Evolutionary conservation across 2,797 vertebrate species (phyloP).

Genomic region (Malurus splendens): DNA sequence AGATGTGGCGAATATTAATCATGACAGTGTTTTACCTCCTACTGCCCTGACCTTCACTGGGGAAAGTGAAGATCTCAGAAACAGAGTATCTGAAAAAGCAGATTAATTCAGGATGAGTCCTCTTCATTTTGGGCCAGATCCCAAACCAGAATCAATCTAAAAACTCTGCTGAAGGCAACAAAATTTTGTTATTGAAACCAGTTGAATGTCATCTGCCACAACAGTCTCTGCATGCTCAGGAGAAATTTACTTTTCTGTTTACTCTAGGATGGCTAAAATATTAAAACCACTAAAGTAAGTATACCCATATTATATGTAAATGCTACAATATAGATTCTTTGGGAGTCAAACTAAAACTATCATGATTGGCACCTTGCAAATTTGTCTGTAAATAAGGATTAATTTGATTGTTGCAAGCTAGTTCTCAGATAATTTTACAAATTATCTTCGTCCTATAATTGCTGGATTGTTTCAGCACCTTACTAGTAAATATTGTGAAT

Average conservation of each 20-base stretch:
- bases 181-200: neutral
- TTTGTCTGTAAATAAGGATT: neutral
- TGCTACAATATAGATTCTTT: neutral
- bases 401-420: neutral
- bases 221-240: neutral
- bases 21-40: neutral
- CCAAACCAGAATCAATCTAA: neutral
- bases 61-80: slow-evolving; percentile 1
- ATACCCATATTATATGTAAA: neutral
- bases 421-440: neutral
- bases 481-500: neutral
- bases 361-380: neutral
- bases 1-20: slow-evolving; percentile 32
- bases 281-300: neutral
- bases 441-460: neutral
- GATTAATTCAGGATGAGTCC: neutral
- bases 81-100: neutral
- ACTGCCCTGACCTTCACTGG: slow-evolving; percentile 5
- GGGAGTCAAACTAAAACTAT: neutral
- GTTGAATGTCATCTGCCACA: neutral
- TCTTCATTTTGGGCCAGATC: neutral
- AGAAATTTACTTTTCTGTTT: neutral
- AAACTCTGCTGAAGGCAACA: neutral
- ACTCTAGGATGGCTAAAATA: neutral
- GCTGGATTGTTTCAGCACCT: neutral